phyloP scores from a whole-genome alignment of 2,797 vertebrate species.

The Poeciliopsis gracilis region DNA sequence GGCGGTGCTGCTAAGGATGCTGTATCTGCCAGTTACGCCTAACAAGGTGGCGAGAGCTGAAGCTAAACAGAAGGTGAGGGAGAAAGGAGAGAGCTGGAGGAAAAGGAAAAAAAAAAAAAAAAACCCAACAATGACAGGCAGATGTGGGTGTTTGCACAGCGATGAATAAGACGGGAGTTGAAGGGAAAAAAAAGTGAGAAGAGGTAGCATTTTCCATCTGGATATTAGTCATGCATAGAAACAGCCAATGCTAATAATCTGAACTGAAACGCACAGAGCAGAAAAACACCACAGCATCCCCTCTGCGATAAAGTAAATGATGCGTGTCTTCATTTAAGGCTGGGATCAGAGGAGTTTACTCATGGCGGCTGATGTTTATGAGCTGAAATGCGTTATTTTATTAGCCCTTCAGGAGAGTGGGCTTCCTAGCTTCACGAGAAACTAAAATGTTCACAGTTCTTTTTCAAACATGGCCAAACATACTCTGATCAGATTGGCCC shows the following conservation, averaged over 20 bases:
- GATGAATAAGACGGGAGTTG: conserved; percentile 40
- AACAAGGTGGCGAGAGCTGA: conserved; percentile 27
- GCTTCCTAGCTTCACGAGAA: conserved; percentile 49
- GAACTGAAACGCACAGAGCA: conserved; percentile 32
- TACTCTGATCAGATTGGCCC: too few relatives aligned
- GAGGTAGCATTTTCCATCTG: conserved; percentile 24
- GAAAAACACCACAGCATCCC: conserved; percentile 29
- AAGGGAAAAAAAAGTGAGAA: conserved; percentile 22
- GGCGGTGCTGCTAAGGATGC: conserved; percentile 1
- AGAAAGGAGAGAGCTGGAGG: conserved; percentile 8
- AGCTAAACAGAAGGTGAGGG: conserved; percentile 27
- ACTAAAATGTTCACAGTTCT: conserved; percentile 32
- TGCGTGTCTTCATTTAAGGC: conserved; percentile 41
- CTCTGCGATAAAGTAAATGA: conserved; percentile 59
- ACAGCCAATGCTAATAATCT: conserved; percentile 47
- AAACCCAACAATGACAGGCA: conserved; percentile 28
- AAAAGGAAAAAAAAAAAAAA: too few relatives aligned
- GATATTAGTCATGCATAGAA: conserved; percentile 47
- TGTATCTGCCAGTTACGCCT: conserved; percentile 31
- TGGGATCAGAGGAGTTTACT: conserved; percentile 40
- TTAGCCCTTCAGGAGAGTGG: conserved; percentile 49
- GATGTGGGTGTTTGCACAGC: conserved; percentile 50
- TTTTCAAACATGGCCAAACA: too few relatives aligned
- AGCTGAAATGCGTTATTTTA: conserved; percentile 50
- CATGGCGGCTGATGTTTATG: conserved; percentile 40